Percentiles rank a stretch among this genome's conserved stretches.
Evolutionary conservation across 1,140 invertebrate genomes (phyloP).

Genomic region (Sminthurinus signatus): DNA sequence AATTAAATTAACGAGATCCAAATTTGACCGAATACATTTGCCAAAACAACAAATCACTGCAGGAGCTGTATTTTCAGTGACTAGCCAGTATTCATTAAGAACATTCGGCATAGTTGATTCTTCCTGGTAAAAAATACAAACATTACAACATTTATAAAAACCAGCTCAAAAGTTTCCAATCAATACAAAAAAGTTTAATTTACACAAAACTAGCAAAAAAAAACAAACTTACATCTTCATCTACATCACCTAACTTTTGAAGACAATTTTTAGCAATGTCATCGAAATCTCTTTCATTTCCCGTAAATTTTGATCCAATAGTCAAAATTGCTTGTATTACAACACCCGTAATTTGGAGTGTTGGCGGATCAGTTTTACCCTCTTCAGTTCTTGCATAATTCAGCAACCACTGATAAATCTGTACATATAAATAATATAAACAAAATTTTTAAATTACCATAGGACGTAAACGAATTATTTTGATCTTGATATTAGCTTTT

Average conservation of each 20-base stretch:
- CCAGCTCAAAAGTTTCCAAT: no score
- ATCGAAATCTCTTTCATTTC: slow-evolving; percentile 3
- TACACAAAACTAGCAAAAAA: no score
- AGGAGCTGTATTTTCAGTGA: slow-evolving; percentile 10
- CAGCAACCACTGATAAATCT: slow-evolving; percentile 9
- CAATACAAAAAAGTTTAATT: no score
- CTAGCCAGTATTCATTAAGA: slow-evolving; percentile 12
- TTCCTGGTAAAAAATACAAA: no score
- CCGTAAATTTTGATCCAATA: not conserved
- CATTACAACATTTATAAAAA: no score
- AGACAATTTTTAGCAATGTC: slow-evolving; percentile 7
- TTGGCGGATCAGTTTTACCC: not conserved
- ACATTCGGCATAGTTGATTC: not conserved
- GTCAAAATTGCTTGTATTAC: slow-evolving; percentile 9
- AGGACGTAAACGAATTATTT: no score
- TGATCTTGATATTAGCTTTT: no score
- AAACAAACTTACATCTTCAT: slow-evolving; percentile 16
- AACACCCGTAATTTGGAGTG: not conserved
- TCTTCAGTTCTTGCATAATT: not conserved
- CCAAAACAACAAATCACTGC: slow-evolving; percentile 3
- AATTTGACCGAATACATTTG: not conserved
- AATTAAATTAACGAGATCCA: slow-evolving; percentile 1
- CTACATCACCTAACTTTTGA: slow-evolving; percentile 8
- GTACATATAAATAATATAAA: no score
- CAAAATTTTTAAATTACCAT: no score